Evolutionary conservation across 2,113 vertebrate genomes (phyloP).

Genomic region (Galbula dea): DNA sequence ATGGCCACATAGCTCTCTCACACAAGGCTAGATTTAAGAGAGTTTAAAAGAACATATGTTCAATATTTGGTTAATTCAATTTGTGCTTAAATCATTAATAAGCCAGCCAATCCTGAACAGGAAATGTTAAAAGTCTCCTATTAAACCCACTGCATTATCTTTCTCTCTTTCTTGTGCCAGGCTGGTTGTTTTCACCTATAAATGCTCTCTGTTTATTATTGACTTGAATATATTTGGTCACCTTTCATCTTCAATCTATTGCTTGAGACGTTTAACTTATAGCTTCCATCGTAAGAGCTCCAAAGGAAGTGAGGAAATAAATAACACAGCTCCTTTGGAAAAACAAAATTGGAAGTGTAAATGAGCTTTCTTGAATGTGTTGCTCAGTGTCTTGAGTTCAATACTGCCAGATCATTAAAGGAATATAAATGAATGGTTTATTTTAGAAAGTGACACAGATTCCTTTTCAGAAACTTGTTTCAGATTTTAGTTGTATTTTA

Average conservation of each 20-base stretch:
- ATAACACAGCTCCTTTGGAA: neutral
- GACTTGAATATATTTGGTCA: neutral
- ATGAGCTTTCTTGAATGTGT: slow-evolving; percentile 31
- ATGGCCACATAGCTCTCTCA: neutral
- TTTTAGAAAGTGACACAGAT: slow-evolving; percentile 20
- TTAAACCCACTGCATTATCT: slow-evolving; percentile 20
- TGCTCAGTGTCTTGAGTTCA: neutral
- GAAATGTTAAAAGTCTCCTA: slow-evolving; percentile 33
- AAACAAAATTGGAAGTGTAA: slow-evolving; percentile 41
- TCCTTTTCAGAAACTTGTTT: slow-evolving; percentile 33
- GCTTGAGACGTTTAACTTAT: neutral
- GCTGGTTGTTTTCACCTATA: slow-evolving; percentile 31
- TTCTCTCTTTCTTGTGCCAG: neutral
- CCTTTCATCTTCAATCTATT: slow-evolving; percentile 1
- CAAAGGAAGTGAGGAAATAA: slow-evolving; percentile 18
- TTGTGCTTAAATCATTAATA: slow-evolving; percentile 71
- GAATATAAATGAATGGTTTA: slow-evolving; percentile 36
- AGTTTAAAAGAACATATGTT: slow-evolving; percentile 70
- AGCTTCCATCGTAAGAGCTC: neutral
- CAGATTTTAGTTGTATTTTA: slow-evolving; percentile 12
- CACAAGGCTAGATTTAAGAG: slow-evolving; percentile 42
- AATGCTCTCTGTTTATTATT: neutral
- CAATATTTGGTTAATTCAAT: slow-evolving; percentile 74
- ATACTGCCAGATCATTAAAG: slow-evolving; percentile 42
- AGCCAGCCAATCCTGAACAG: slow-evolving; percentile 28